Conservation (phyloP, 2,888 invertebrate species). For the Cosmopolites sordidus region DNA sequence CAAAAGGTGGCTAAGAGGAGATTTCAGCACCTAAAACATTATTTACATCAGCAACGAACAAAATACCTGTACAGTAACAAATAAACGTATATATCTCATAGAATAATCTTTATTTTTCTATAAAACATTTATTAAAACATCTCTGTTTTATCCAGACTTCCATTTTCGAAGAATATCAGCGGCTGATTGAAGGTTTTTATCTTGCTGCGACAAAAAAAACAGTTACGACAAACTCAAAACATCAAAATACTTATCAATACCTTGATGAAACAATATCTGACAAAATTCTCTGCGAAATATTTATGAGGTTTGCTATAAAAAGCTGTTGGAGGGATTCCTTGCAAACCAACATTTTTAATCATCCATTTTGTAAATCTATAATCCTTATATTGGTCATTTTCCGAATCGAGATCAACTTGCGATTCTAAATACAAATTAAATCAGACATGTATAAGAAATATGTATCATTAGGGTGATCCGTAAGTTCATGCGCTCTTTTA, state of each 20-base stretch:
- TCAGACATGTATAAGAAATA: no score
- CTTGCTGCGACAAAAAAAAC: slow-evolving; percentile 65
- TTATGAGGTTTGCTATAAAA: slow-evolving; percentile 85
- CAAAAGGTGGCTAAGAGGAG: slow-evolving; percentile 67
- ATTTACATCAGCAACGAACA: no score
- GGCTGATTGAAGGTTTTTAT: slow-evolving; percentile 66
- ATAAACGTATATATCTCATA: no score
- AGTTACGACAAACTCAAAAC: no score
- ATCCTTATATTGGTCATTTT: slow-evolving; percentile 73
- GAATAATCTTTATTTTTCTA: no score
- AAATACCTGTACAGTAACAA: no score
- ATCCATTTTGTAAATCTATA: slow-evolving; percentile 95
- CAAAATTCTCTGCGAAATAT: slow-evolving; percentile 74
- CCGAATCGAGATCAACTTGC: slow-evolving; percentile 65
- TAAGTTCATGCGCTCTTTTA: no score
- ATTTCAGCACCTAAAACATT: slow-evolving; percentile 44
- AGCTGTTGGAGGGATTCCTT: slow-evolving; percentile 90
- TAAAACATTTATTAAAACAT: no score
- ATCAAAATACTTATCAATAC: no score
- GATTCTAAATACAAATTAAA: no score
- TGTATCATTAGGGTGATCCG: no score
- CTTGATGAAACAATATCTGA: slow-evolving; percentile 94
- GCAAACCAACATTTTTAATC: slow-evolving; percentile 85
- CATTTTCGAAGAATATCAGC: slow-evolving; percentile 62
- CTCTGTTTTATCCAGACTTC: slow-evolving; percentile 37